Conservation (phyloP, 2,888 invertebrate species). For the Oithona nana region DNA sequence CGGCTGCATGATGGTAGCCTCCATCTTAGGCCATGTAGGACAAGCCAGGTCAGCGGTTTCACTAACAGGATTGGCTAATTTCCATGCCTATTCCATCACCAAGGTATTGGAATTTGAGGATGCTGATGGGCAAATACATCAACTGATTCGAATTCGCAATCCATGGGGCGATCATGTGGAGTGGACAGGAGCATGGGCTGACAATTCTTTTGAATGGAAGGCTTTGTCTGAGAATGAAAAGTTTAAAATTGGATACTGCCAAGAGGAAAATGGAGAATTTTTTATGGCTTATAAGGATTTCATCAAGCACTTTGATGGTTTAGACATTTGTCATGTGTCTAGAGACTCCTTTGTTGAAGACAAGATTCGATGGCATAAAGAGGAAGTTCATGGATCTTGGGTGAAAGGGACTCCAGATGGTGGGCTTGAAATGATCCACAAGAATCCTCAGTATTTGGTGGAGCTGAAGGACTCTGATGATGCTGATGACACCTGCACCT, state of each 20-base stretch:
- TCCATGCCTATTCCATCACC: conserved; percentile 85
- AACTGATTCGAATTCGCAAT: no score
- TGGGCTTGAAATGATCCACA: conserved; percentile 73
- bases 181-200: no score
- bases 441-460: conserved; percentile 80
- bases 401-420: conserved; percentile 77
- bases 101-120: conserved; percentile 29
- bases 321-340: conserved; percentile 1
- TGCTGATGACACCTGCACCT: conserved; percentile 71
- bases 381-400: conserved; percentile 84
- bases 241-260: neutral
- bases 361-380: conserved; percentile 67
- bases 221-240: no score
- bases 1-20: no score
- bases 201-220: no score
- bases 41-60: no score
- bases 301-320: neutral
- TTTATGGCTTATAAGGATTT: neutral
- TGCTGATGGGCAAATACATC: neutral
- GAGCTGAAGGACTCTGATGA: conserved; percentile 66
- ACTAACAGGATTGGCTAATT: conserved; percentile 66
- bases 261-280: neutral
- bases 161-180: no score
- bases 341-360: conserved; percentile 5
- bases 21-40: no score